A percentile compares a stretch with the other conserved stretches of the same genome.
Conservation (phyloP, 2,797 vertebrate genomes). For the Prunella strophiata region DNA sequence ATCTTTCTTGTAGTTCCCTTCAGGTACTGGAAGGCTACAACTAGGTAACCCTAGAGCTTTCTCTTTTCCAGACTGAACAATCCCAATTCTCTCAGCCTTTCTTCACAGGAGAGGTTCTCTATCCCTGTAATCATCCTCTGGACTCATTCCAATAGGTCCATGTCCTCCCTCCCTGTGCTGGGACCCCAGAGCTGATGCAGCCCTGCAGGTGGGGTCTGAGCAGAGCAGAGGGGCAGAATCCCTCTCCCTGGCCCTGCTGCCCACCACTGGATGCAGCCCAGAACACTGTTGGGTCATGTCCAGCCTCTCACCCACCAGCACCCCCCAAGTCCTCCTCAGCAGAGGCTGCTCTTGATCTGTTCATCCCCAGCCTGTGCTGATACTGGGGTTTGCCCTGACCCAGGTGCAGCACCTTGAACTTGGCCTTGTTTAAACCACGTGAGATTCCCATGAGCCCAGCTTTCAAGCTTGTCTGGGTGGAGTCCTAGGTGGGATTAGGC, state of each 20-base stretch:
- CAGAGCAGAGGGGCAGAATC: background rate
- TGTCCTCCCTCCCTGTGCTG: background rate
- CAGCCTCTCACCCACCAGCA: background rate
- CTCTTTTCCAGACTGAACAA: background rate
- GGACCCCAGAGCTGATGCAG: background rate
- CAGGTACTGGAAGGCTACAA: background rate
- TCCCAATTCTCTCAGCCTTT: background rate
- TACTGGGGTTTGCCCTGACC: background rate
- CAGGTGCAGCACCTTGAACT: too few species aligned
- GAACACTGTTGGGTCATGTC: fast-evolving
- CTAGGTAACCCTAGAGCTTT: background rate
- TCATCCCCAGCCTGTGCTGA: background rate
- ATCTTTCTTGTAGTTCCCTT: background rate
- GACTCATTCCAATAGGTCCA: fast-evolving
- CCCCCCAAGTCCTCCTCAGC: fast-evolving
- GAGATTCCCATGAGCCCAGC: background rate
- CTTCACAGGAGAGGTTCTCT: fast-evolving
- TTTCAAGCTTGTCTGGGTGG: background rate
- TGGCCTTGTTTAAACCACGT: fast-evolving
- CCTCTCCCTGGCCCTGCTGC: background rate
- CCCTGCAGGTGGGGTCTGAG: background rate
- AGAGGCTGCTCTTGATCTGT: fast-evolving
- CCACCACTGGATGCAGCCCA: background rate
- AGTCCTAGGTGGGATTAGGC: background rate
- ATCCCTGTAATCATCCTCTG: background rate